Evolutionary conservation across 2,888 invertebrate species (phyloP).

Genomic region (Zhuqinia jingwanae): DNA sequence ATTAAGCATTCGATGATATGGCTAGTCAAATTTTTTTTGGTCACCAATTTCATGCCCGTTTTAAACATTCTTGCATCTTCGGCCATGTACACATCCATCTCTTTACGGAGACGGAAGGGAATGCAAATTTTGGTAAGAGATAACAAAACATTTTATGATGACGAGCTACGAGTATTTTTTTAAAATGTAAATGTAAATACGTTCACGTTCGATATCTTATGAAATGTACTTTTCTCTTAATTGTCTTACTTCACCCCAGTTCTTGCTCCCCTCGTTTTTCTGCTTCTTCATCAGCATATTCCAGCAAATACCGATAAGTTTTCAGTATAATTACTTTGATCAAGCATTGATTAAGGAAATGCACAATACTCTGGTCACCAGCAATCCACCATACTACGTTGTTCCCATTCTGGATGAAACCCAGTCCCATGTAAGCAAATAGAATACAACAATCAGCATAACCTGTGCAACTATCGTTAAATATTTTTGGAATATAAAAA

Average conservation of each 20-base stretch:
- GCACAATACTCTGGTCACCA: constrained; percentile 17
- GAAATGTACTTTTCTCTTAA: no score
- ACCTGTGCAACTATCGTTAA: not conserved
- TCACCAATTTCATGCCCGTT: constrained; percentile 37
- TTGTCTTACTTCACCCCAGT: constrained; percentile 5
- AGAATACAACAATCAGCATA: no score
- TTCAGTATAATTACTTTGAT: constrained; percentile 64
- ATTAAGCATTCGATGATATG: not conserved
- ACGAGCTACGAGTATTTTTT: no score
- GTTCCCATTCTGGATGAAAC: constrained; percentile 66
- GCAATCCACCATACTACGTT: constrained; percentile 32
- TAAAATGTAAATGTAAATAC: no score
- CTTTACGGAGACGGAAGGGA: constrained; percentile 53
- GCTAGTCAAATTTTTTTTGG: constrained; percentile 46
- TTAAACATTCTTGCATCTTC: constrained; percentile 51
- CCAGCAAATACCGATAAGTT: constrained; percentile 62
- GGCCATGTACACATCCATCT: constrained; percentile 24
- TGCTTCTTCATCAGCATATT: constrained; percentile 70
- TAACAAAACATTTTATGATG: not conserved
- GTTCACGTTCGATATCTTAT: no score
- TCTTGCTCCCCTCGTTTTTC: constrained; percentile 65
- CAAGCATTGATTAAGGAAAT: constrained; percentile 48
- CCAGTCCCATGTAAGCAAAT: constrained; percentile 56
- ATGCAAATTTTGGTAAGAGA: constrained; percentile 60
- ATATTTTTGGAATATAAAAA: no score